Evolutionary conservation across 2,113 vertebrate genomes (phyloP), one percentile per base, ranked within the genome.

Genomic region (Oncorhynchus gorbuscha): DNA sequence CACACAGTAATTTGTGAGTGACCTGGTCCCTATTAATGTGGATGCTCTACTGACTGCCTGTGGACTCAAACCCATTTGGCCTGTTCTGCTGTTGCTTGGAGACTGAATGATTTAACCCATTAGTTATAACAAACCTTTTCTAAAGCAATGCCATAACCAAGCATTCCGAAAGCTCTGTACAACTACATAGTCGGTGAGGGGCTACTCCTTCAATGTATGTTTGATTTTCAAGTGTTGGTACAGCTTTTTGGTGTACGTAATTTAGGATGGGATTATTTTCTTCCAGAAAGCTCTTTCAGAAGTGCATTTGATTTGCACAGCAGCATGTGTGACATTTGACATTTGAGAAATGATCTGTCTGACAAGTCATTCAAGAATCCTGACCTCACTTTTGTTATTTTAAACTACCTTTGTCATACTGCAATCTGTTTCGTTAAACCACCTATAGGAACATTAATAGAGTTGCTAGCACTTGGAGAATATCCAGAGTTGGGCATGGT

Each of bases 1-100:
- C 5, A 35, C 35, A 35, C 35, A 35, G 32, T 35, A 6, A 35
- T 35, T 91, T 90, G 84, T 87, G 76, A 8, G 78, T 82, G 84
- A 83, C 84, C 85, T 78, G 13, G 39, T 45, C 39, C 39, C 39
- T 45, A 45, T 45, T 45, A 45, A 45, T 45, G 39, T 45, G 83
- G 83, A 79, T 79, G 83, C 73, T 20, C 39, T 87, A 84, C 70
- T 12, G 9, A 73, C 81, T 76, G 82, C 76, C 79, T 76, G 71
- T 81, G 75, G 84, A 76, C 76, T 74, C 75, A 80, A 76, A 76
- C 81, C 68, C 76, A 35, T 68, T 74, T 69, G 30, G 18, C 24
- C 39, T 77, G 32, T 76, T 48, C 71, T 69, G 75, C 82, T 70
- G 76, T 85, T 14, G 20, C 72, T 68, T 13, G 45, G 84, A 77